Evolutionary conservation across 2,113 vertebrate genomes (phyloP).

Genomic region (Symphodus melops): DNA sequence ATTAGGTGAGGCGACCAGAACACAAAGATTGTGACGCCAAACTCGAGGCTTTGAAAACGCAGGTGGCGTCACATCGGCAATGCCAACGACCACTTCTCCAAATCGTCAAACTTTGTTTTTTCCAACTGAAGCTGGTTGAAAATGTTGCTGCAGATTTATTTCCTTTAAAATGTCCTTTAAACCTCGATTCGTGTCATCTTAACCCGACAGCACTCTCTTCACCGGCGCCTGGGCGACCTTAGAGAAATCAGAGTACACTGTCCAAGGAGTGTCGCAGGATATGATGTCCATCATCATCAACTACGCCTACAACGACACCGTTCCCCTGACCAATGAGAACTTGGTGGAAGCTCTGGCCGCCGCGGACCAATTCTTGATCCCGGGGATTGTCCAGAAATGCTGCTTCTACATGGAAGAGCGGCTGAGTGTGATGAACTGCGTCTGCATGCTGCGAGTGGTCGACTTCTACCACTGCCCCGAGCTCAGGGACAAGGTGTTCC

Average conservation of each 20-base stretch:
- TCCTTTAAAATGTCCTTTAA: neutral
- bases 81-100: no score
- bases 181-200: neutral
- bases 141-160: no score
- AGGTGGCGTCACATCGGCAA: no score
- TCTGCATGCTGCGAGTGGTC: conserved; percentile 78
- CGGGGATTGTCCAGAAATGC: conserved; percentile 82
- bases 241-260: neutral
- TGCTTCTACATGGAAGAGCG: conserved; percentile 84
- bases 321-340: conserved; percentile 77
- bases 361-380: conserved; percentile 85
- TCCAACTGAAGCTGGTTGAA: no score
- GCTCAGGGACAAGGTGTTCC: conserved; percentile 77
- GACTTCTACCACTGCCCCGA: conserved; percentile 62
- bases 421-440: conserved; percentile 81
- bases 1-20: no score
- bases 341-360: conserved; percentile 80
- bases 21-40: no score
- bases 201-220: conserved; percentile 36
- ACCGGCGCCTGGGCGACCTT: neutral
- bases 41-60: no score
- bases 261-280: conserved; percentile 12
- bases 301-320: conserved; percentile 42
- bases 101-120: no score
- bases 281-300: conserved; percentile 40